These are phyloP conservation scores for Crocodylus rhombifer DNA, from an alignment of 2,797 vertebrate species.

Conservation along the genomic window DNA sequence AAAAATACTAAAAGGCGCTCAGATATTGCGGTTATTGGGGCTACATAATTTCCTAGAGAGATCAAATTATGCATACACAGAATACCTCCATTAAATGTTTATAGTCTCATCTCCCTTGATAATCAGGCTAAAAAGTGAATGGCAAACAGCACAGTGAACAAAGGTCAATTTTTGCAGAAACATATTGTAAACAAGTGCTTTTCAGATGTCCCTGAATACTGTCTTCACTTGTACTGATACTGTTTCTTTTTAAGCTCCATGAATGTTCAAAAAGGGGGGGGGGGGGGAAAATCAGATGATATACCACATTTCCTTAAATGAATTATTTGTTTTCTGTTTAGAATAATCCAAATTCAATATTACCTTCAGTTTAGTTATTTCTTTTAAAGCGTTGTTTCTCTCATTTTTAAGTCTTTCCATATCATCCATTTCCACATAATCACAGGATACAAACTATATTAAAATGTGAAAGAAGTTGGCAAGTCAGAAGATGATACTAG, in stretches of 20 bases:
- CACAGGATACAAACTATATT: slow-evolving; percentile 82
- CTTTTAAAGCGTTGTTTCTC: slow-evolving; percentile 86
- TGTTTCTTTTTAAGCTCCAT: not conserved
- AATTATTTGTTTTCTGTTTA: not conserved
- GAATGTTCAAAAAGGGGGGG: not conserved
- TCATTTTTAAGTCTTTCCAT: slow-evolving; percentile 87
- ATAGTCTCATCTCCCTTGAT: not conserved
- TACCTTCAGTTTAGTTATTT: slow-evolving; percentile 91
- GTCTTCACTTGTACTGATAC: not conserved
- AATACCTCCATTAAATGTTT: not conserved
- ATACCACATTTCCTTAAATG: not conserved
- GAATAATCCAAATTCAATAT: slow-evolving; percentile 22
- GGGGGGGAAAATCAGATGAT: not conserved
- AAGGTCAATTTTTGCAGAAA: not conserved
- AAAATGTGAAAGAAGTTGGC: slow-evolving; percentile 16
- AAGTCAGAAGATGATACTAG: slow-evolving; percentile 8
- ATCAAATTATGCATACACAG: slow-evolving; percentile 6
- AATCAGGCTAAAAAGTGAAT: not conserved
- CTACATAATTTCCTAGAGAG: not conserved
- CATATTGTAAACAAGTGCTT: not conserved
- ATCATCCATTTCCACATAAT: slow-evolving; percentile 85
- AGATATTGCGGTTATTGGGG: not conserved
- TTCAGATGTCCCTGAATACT: not conserved
- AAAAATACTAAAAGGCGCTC: not conserved
- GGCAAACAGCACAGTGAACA: not conserved